Percentiles rank a stretch among this genome's conserved stretches.
These are phyloP conservation scores for Aurelia aurita DNA, from an alignment of 30 jellyfish, hydroid and myxozoan species.

Conservation along the genomic window DNA sequence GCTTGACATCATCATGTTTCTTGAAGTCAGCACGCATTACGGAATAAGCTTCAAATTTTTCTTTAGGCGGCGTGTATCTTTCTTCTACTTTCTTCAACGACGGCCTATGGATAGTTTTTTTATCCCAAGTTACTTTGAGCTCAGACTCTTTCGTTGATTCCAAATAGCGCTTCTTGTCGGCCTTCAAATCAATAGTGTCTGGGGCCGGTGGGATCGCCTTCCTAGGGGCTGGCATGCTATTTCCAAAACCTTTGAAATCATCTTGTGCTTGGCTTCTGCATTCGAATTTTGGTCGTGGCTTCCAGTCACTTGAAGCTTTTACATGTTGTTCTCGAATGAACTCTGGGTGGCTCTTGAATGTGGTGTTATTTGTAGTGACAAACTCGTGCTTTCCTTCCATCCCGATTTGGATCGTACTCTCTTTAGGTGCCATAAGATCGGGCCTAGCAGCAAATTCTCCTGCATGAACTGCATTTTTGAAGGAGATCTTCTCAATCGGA, in stretches of 20 bases:
- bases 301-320: conserved; percentile 35
- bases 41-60: conserved; percentile 65
- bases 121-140: conserved; percentile 61
- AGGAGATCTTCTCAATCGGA: conserved; percentile 68
- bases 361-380: conserved; percentile 62
- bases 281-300: conserved; percentile 64
- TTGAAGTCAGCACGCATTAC: conserved; percentile 71
- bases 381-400: conserved; percentile 55
- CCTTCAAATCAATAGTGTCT: conserved; percentile 52
- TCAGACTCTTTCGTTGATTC: conserved; percentile 58
- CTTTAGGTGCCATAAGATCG: conserved; percentile 49
- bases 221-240: conserved; percentile 51
- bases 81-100: conserved; percentile 34
- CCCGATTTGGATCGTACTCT: conserved; percentile 71
- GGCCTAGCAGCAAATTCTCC: conserved; percentile 67
- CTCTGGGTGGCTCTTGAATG: conserved; percentile 47
- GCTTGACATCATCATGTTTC: conserved; percentile 46
- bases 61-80: conserved; percentile 74
- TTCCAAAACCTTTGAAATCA: conserved; percentile 66
- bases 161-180: conserved; percentile 58
- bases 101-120: conserved; percentile 42
- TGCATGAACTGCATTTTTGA: conserved; percentile 69
- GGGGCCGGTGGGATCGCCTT: conserved; percentile 83
- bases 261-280: conserved; percentile 79
- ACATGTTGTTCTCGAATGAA: conserved; percentile 33